A percentile compares a stretch with the other conserved stretches of the same genome.
These are phyloP conservation scores for Dexiosoma caninum DNA, from an alignment of 2,888 invertebrate genomes.

Conservation along the genomic window DNA sequence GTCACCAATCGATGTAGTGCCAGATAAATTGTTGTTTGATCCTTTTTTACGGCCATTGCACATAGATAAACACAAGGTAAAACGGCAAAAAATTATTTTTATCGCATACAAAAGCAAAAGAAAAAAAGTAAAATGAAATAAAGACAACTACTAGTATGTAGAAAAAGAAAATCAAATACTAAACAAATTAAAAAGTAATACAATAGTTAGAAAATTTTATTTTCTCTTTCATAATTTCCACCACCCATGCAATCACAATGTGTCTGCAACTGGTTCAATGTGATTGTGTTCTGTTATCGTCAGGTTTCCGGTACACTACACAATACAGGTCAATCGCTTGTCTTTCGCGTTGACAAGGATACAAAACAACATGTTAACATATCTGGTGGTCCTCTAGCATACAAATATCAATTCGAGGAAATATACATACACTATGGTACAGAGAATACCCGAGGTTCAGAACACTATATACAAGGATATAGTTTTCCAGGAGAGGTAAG, in stretches of 20 bases:
- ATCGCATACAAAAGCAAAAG: slow-evolving; percentile 23
- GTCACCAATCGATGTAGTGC: slow-evolving; percentile 98
- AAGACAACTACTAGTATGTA: no score
- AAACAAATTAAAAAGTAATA: slow-evolving; percentile 46
- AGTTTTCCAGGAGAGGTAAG: slow-evolving; percentile 98
- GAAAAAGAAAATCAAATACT: background rate
- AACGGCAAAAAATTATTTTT: background rate
- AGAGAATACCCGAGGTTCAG: slow-evolving; percentile 93
- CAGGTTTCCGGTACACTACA: slow-evolving; percentile 92
- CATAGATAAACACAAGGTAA: slow-evolving; percentile 95
- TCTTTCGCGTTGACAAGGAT: slow-evolving; percentile 93
- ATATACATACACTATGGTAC: slow-evolving; percentile 97
- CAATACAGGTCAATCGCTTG: slow-evolving; percentile 96
- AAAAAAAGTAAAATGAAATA: background rate
- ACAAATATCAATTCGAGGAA: slow-evolving; percentile 96
- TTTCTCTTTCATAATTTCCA: background rate
- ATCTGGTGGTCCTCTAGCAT: slow-evolving; percentile 96
- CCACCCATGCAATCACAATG: background rate
- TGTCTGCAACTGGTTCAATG: background rate
- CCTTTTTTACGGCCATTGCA: slow-evolving; percentile 93
- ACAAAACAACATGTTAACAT: slow-evolving; percentile 95
- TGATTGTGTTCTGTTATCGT: slow-evolving; percentile 44
- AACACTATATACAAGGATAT: slow-evolving; percentile 96
- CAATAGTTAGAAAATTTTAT: slow-evolving; percentile 7
- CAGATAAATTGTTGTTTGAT: slow-evolving; percentile 95